Conservation (phyloP, 2,888 invertebrate species). For the Tetragonisca angustula region DNA sequence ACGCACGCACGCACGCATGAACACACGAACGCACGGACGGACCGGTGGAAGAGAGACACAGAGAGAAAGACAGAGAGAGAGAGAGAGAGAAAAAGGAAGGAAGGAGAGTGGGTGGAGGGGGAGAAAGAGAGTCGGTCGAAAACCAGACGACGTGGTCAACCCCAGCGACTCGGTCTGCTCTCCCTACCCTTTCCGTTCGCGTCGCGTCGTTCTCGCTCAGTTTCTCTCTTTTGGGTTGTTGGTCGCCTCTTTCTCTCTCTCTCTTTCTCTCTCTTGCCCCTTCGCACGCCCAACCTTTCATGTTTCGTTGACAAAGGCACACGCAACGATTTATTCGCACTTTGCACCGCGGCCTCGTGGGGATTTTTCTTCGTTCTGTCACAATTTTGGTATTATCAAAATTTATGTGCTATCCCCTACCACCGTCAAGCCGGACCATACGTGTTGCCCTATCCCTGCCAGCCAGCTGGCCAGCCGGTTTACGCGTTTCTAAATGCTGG, state of each 20-base stretch:
- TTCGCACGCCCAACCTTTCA: conserved; percentile 51
- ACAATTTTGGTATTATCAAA: conserved; percentile 82
- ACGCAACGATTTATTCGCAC: conserved; percentile 83
- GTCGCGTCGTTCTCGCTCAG: conserved; percentile 5
- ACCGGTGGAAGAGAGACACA: neutral
- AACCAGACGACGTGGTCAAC: conserved; percentile 65
- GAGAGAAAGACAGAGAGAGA: neutral
- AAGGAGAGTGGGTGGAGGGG: neutral
- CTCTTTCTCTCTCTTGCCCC: conserved; percentile 37
- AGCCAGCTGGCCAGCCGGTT: conserved; percentile 17
- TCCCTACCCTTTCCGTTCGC: conserved; percentile 15
- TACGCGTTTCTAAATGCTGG: conserved; percentile 31
- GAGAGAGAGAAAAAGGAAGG: neutral
- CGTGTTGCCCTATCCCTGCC: conserved; percentile 22
- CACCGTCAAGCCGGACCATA: conserved; percentile 24
- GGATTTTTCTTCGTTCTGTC: conserved; percentile 83
- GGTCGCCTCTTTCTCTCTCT: conserved; percentile 14
- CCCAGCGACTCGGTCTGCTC: conserved; percentile 40
- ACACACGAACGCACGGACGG: no score
- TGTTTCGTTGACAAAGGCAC: conserved; percentile 79
- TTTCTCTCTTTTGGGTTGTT: neutral
- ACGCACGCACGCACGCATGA: conserved; percentile 76
- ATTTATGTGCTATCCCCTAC: conserved; percentile 76
- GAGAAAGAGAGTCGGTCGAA: conserved; percentile 51
- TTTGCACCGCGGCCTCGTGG: conserved; percentile 77